Conservation (phyloP, 2,113 vertebrate genomes). For the Motacilla tschutschensis region DNA sequence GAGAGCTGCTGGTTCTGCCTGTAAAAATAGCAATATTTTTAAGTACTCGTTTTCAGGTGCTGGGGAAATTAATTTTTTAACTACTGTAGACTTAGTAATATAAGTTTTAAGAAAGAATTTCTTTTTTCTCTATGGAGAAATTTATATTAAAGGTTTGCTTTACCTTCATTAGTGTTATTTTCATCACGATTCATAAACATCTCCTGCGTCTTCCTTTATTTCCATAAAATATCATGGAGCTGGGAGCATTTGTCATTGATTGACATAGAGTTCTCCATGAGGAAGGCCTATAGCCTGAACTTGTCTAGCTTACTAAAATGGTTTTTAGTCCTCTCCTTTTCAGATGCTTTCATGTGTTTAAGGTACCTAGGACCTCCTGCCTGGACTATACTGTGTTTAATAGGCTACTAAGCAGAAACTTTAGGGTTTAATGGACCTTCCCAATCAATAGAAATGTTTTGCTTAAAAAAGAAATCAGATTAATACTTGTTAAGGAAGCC, state of each 20-base stretch:
- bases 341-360: background rate
- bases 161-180: slow-evolving; percentile 1
- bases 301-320: background rate
- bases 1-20: slow-evolving; percentile 1
- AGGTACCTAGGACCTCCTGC: background rate
- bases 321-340: background rate
- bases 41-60: slow-evolving; percentile 2
- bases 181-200: background rate
- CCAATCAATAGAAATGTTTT: background rate
- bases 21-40: slow-evolving; percentile 40
- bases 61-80: slow-evolving; percentile 33
- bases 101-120: slow-evolving; percentile 8
- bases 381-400: background rate
- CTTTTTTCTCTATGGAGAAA: background rate
- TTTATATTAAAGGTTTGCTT: slow-evolving; percentile 9
- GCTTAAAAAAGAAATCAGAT: background rate
- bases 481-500: background rate
- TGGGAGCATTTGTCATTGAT: slow-evolving; percentile 1
- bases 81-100: slow-evolving; percentile 18
- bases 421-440: background rate
- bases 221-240: background rate
- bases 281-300: background rate
- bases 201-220: background rate
- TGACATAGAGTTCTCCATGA: background rate
- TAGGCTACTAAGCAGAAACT: background rate